These are phyloP conservation scores for Orthosia gracilis DNA, from an alignment of 2,888 invertebrate genomes.

Conservation along the genomic window DNA sequence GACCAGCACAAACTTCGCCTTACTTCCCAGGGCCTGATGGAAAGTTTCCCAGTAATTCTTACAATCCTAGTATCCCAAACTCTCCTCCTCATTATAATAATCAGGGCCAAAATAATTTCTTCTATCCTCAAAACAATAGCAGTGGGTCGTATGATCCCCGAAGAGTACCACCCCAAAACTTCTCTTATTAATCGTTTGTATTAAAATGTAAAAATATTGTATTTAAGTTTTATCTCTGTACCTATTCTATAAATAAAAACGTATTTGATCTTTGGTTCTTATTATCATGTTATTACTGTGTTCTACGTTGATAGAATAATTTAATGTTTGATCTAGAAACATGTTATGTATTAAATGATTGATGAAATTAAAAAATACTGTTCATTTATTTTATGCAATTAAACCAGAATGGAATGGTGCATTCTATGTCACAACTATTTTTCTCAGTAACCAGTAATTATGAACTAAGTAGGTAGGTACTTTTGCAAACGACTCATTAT, in stretches of 20 bases:
- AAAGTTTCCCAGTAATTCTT: constrained; percentile 49
- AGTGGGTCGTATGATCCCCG: constrained; percentile 68
- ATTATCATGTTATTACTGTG: constrained; percentile 28
- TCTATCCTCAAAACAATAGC: constrained; percentile 58
- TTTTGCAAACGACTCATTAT: constrained; percentile 1
- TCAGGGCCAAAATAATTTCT: constrained; percentile 47
- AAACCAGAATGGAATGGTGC: neutral
- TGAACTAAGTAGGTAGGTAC: neutral
- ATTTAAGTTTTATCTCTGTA: constrained; percentile 27
- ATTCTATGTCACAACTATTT: neutral
- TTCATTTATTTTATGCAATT: constrained; percentile 25
- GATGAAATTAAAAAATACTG: constrained; percentile 1
- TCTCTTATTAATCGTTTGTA: constrained; percentile 61
- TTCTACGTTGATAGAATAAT: constrained; percentile 4
- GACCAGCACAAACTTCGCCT: constrained; percentile 29
- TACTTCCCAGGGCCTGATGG: constrained; percentile 47
- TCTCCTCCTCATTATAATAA: constrained; percentile 60
- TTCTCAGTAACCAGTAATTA: neutral
- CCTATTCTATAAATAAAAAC: constrained; percentile 21
- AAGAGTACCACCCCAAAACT: constrained; percentile 69
- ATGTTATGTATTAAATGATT: constrained; percentile 32
- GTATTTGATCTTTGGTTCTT: constrained; percentile 30
- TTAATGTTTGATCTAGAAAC: constrained; percentile 11
- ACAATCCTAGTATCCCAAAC: constrained; percentile 64
- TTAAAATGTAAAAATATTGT: constrained; percentile 20